Conservation (phyloP, 2,113 vertebrate genomes). For the Corynorhinus townsendii region DNA sequence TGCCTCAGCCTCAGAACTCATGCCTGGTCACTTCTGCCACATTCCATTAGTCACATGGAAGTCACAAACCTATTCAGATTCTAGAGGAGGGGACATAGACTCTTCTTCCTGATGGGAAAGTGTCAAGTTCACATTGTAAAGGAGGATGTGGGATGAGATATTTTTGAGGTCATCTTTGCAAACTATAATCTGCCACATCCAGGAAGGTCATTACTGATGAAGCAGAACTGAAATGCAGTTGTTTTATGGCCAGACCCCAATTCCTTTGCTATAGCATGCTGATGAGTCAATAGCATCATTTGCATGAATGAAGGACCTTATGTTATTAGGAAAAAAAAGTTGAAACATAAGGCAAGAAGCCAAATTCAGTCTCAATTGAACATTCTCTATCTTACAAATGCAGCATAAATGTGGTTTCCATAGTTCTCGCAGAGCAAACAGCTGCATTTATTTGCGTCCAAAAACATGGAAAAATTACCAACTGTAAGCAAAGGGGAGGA, state of each 20-base stretch:
- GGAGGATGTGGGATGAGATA: background rate
- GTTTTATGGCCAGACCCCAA: background rate
- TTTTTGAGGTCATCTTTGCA: conserved; percentile 1
- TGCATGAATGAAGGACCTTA: conserved; percentile 58
- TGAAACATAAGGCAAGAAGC: conserved; percentile 60
- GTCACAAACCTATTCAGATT: background rate
- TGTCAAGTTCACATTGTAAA: background rate
- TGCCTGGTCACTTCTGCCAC: background rate
- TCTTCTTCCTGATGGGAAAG: background rate
- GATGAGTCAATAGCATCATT: conserved; percentile 58
- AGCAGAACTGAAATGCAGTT: conserved; percentile 6
- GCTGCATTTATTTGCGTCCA: conserved; percentile 72
- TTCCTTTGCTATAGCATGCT: background rate
- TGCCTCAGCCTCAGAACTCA: background rate
- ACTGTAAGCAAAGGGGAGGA: conserved; percentile 61
- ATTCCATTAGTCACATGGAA: background rate
- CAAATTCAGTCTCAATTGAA: conserved; percentile 69
- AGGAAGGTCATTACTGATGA: conserved; percentile 32
- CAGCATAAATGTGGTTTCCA: conserved; percentile 68
- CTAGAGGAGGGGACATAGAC: background rate
- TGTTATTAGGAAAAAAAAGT: conserved; percentile 60
- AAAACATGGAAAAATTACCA: conserved; percentile 67
- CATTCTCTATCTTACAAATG: conserved; percentile 66
- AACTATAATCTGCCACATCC: conserved; percentile 17
- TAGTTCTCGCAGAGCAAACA: conserved; percentile 58